Evolutionary conservation across 2,888 invertebrate genomes (phyloP), one percentile per base, ranked within the genome.

Genomic region (Bursaphelenchus okinawaensis): DNA sequence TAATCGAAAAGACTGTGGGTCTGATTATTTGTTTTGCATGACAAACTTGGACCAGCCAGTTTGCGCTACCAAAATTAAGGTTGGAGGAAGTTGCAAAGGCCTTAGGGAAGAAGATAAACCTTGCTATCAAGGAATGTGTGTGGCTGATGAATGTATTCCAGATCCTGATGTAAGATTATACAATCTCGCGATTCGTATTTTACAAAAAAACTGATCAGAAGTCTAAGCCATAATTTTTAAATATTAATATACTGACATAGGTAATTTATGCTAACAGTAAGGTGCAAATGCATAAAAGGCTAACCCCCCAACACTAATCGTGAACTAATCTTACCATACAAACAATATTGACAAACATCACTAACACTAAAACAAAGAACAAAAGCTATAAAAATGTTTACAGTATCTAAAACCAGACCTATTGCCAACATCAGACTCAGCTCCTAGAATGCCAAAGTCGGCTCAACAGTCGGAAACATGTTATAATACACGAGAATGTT

Each of bases 401-500:
- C 4, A 20, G 20, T 54, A 4, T n/a, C 4, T 54, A 9, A n/a
- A 52, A 9, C 28, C 23, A 3, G 4, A 54, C 12, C 62, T 54
- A 40, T 4, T 7, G 4, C 50, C 60, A 1, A 59, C 28, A 19
- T 1, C 4, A 16, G 20, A 4, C 24, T 1, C 4, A 12, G 40
- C 60, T 12, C n/a, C 23, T 23, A 26, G 20, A n/a, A 22, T 50
- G 16, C 60, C 31, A 4, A 40, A n/a, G 6, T n/a, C 12, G 3
- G n/a, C 40, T n/a, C 16, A 40, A n/a, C 40, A 40, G 40, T 27
- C 65, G 56, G 54, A 62, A 26, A 59, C 69, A 8, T 79, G 79
- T 60, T 79, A 68, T 71, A 79, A 79, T 61, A 79, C 78, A 55
- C 72, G 79, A 60, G 69, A 79, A 57, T 79, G 79, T 51, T 78